Base-by-base conservation (phyloP, 2,888 invertebrate species). In the Oegoconia quadripuncta region DNA sequence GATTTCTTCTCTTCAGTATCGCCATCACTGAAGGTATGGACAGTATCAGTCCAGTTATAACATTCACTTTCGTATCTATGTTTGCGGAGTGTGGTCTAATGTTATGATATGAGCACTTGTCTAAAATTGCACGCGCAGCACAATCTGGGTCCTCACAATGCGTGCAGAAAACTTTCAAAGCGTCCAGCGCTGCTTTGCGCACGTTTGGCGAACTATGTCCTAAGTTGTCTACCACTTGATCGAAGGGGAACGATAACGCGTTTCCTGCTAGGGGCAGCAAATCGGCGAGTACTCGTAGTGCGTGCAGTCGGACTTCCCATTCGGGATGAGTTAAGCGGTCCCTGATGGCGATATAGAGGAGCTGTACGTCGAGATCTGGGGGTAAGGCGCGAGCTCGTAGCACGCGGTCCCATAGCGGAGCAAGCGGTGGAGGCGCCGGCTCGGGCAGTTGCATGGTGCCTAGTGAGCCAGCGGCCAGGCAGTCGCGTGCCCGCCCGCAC, bases 301-400 rank as follows among this genome's bases (percentile, higher is more conserved):
- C 95, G 71, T 95, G 94, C 49, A 95, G 92, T 7, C 95, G 90
- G 22, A 95, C 95, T 75, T 95, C 94, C 91, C 94, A 93, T 71
- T 95, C 95, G 1, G 94, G 93, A 68, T 94, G 93, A 25, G 90
- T 89, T 30, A 95, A 84, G 34, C 95, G 90, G 50, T 93, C 92
- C 29, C 91, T 87, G 60, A 95, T 91, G 55, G 93, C 93, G 37
- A 89, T 77, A 67, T 93, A 94, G 57, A 94, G 90, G 38, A 90
- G 87, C 42, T 86, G 81, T 1, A 91, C 90, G 61, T 93, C 91
- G 34, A 92, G 86, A 46, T 91, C 90, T 14, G 90, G 90, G 26
- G 95, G 95, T 38, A 95, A 88, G 37, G 92, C 89, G 41, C 91
- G 90, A 42, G 93, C 93, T 44, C 93, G 89, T 30, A 93, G 89